Evolutionary conservation across 1,140 invertebrate genomes (phyloP).

Genomic region (Trichomalopsis sarcophagae): DNA sequence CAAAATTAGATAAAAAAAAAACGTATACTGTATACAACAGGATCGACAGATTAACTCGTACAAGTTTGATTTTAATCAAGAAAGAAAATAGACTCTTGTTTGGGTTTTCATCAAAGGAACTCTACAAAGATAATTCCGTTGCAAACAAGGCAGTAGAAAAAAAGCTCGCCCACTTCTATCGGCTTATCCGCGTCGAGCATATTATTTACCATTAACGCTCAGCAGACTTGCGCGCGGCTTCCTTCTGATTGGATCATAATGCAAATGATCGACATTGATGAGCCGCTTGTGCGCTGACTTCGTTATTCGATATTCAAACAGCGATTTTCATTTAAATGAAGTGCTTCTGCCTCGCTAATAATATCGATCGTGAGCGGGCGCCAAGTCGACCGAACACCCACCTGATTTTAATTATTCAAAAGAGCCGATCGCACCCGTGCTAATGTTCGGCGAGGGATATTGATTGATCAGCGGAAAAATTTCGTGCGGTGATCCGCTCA

Average conservation of each 20-base stretch:
- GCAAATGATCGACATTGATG: conserved; percentile 29
- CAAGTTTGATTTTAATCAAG: too few relatives aligned
- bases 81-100: too few relatives aligned
- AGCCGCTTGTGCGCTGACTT: not conserved
- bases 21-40: too few relatives aligned
- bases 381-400: not conserved
- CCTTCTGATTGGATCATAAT: conserved; percentile 11
- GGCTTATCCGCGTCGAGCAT: not conserved
- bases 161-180: not conserved
- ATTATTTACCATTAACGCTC: conserved; percentile 11
- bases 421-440: not conserved
- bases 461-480: conserved; percentile 5
- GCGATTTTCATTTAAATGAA: conserved; percentile 39
- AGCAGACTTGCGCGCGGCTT: not conserved
- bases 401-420: conserved; percentile 31
- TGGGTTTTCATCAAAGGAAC: too few relatives aligned
- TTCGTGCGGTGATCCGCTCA: not conserved
- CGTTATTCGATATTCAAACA: conserved; percentile 30
- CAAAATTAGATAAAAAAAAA: too few relatives aligned
- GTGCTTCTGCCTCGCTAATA: conserved; percentile 26
- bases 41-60: too few relatives aligned
- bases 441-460: not conserved
- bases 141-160: not conserved
- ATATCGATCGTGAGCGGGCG: not conserved
- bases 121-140: too few relatives aligned